These are phyloP conservation scores for Lytechinus pictus DNA, from an alignment of 35 echinoderm and acorn worm species.

Conservation along the genomic window DNA sequence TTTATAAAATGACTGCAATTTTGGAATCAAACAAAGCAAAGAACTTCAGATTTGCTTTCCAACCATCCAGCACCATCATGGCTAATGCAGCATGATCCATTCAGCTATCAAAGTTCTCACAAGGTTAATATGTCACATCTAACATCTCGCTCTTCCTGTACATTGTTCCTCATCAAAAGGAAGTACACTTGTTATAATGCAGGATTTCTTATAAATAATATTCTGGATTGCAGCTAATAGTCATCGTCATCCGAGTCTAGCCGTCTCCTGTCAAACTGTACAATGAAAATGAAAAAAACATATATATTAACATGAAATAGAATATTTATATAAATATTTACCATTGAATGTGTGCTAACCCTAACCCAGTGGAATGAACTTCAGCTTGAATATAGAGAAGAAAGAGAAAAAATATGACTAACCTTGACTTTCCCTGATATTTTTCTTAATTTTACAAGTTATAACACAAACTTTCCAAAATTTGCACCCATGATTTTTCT, in stretches of 20 bases:
- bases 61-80: not conserved
- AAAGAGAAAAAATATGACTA: too few species aligned
- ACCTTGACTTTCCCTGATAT: too few species aligned
- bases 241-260: slow-evolving; percentile 66
- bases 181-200: slow-evolving; percentile 5
- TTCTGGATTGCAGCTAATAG: slow-evolving; percentile 14
- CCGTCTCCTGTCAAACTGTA: slow-evolving; percentile 65
- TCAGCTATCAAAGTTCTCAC: not conserved
- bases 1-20: too few species aligned
- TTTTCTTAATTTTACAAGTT: too few species aligned
- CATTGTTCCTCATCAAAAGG: not conserved
- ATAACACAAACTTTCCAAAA: too few species aligned
- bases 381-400: too few species aligned
- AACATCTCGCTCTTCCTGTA: not conserved
- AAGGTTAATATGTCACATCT: not conserved
- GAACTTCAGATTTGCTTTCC: not conserved
- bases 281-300: not conserved
- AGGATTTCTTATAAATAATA: not conserved
- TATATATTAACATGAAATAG: not conserved
- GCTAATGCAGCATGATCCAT: not conserved
- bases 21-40: too few species aligned
- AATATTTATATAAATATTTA: not conserved
- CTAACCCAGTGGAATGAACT: too few species aligned
- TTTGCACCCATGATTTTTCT: too few species aligned
- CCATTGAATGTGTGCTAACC: too few species aligned